These are phyloP conservation scores for Hephaestus fuliginosus DNA, from an alignment of 2,797 vertebrate species.

Conservation along the genomic window DNA sequence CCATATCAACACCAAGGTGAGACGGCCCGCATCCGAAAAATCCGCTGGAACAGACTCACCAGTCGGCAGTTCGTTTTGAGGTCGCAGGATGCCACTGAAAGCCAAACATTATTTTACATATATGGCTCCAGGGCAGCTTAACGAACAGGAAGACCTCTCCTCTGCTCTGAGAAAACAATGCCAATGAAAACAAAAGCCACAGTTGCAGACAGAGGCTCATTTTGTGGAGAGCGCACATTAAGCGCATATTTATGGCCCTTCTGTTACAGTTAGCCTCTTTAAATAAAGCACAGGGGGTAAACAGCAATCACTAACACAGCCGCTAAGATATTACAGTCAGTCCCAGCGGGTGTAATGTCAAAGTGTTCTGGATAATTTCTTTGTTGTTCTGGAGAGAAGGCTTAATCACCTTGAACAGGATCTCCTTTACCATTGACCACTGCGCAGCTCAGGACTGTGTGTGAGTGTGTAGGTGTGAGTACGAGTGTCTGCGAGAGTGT, in stretches of 20 bases:
- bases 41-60: slow-evolving; percentile 19
- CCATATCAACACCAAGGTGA: slow-evolving; percentile 65
- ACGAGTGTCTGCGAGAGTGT: slow-evolving; percentile 33
- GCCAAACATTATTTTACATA: slow-evolving; percentile 13
- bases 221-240: slow-evolving; percentile 19
- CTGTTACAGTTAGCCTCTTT: slow-evolving; percentile 26
- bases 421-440: slow-evolving; percentile 70
- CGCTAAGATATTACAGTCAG: slow-evolving; percentile 35
- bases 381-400: slow-evolving; percentile 53
- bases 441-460: slow-evolving; percentile 55
- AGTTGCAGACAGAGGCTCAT: slow-evolving; percentile 2
- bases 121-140: not conserved
- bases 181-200: not conserved
- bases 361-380: slow-evolving; percentile 56
- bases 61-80: slow-evolving; percentile 17
- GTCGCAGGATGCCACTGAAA: slow-evolving; percentile 9
- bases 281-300: slow-evolving; percentile 28
- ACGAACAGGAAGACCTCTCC: slow-evolving; percentile 7
- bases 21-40: slow-evolving; percentile 28
- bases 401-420: slow-evolving; percentile 70
- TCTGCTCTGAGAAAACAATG: slow-evolving; percentile 15
- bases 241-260: not conserved
- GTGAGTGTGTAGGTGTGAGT: slow-evolving; percentile 20
- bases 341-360: slow-evolving; percentile 31
- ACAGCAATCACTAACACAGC: slow-evolving; percentile 29